Conservation (phyloP, 2,888 invertebrate genomes). For the Lysandra bellargus region DNA sequence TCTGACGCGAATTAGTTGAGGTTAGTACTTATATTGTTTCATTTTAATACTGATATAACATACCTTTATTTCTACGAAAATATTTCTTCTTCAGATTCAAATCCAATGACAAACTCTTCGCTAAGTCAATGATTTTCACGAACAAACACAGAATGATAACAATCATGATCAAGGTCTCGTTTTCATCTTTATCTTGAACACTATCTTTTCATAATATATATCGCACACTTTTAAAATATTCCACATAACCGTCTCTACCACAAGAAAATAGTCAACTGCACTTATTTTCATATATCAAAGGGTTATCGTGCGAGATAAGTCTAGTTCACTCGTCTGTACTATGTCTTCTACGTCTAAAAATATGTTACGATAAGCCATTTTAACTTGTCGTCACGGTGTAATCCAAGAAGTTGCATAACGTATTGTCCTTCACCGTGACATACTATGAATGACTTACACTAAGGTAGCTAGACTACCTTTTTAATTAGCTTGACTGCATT, state of each 20-base stretch:
- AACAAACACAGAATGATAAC: constrained; percentile 18
- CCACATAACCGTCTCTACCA: constrained; percentile 23
- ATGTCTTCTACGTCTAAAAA: constrained; percentile 12
- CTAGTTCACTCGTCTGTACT: neutral
- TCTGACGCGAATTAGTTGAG: no score
- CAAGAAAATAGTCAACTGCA: constrained; percentile 13
- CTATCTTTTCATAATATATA: neutral
- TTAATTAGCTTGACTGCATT: constrained; percentile 1
- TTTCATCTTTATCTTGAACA: constrained; percentile 1
- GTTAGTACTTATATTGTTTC: no score
- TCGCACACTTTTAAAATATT: constrained; percentile 6
- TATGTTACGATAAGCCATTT: constrained; percentile 21
- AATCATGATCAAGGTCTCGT: constrained; percentile 12
- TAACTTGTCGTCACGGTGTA: constrained; percentile 15
- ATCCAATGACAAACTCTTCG: neutral
- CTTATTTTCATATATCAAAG: constrained; percentile 6
- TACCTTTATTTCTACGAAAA: neutral
- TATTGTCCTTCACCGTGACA: constrained; percentile 20
- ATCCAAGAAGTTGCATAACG: constrained; percentile 22
- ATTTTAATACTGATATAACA: neutral
- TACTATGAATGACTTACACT: constrained; percentile 20
- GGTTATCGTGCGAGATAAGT: constrained; percentile 28
- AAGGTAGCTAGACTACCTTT: neutral
- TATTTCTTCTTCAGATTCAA: neutral
- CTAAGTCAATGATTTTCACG: constrained; percentile 21